Percentiles rank a stretch among this genome's conserved stretches.
Conservation (phyloP, 2,888 invertebrate genomes). For the Drosophila helvetica region DNA sequence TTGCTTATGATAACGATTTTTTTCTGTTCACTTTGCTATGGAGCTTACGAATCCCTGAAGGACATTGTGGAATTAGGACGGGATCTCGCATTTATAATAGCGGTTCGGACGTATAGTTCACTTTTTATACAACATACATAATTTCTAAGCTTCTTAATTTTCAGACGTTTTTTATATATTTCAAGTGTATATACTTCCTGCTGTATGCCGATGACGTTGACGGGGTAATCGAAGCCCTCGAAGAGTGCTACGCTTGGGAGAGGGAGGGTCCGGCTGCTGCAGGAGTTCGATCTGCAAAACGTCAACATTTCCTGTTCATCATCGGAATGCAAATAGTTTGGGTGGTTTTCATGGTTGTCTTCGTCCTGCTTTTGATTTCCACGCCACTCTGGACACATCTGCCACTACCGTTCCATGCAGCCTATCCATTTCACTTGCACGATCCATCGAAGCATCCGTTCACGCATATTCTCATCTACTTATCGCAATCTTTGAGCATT, state of each 20-base stretch:
- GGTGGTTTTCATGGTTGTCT: slow-evolving; percentile 5
- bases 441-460: slow-evolving; percentile 39
- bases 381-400: slow-evolving; percentile 46
- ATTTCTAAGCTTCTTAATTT: too few relatives aligned
- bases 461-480: slow-evolving; percentile 18
- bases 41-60: slow-evolving; percentile 16
- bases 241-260: slow-evolving; percentile 18
- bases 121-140: too few relatives aligned
- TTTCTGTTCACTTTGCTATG: background rate
- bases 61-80: slow-evolving; percentile 40
- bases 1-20: background rate
- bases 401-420: slow-evolving; percentile 42
- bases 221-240: slow-evolving; percentile 36
- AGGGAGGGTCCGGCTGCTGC: background rate
- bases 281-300: slow-evolving; percentile 28
- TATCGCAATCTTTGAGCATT: slow-evolving; percentile 14
- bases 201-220: slow-evolving; percentile 38
- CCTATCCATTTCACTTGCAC: slow-evolving; percentile 44
- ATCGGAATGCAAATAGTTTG: slow-evolving; percentile 12
- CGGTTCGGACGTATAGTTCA: background rate
- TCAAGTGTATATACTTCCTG: slow-evolving; percentile 24
- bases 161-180: slow-evolving; percentile 35
- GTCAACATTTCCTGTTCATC: slow-evolving; percentile 18
- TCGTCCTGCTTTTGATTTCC: slow-evolving; percentile 11
- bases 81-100: slow-evolving; percentile 21